phyloP scores from a whole-genome alignment of 2,888 invertebrate genomes.

The Biston stratarius region DNA sequence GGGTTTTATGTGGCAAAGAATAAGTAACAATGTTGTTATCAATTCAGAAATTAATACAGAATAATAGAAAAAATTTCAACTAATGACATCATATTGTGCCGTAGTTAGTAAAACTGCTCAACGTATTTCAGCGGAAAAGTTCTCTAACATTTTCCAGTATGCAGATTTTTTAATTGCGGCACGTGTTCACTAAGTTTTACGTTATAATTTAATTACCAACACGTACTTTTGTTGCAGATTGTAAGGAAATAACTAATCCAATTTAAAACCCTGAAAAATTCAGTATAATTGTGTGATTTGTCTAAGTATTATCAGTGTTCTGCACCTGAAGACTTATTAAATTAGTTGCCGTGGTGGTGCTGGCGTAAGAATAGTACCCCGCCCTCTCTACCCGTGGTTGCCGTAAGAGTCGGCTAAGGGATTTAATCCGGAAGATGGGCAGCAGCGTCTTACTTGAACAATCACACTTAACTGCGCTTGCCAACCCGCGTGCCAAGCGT shows the following conservation, averaged over 20 bases:
- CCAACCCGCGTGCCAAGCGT: no score
- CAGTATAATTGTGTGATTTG: background rate
- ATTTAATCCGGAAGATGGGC: no score
- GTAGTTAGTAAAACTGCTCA: conserved; percentile 11
- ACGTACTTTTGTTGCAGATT: conserved; percentile 10
- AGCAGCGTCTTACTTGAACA: no score
- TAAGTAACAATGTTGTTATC: no score
- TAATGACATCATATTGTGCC: background rate
- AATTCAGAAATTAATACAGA: no score
- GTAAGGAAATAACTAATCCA: background rate
- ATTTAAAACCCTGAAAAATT: background rate
- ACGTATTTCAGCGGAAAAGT: conserved; percentile 8
- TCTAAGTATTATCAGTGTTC: background rate
- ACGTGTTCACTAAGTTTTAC: conserved; percentile 14
- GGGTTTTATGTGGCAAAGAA: no score
- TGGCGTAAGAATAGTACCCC: no score
- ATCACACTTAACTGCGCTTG: no score
- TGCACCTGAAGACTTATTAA: no score
- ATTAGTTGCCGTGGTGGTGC: no score
- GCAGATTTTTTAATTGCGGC: conserved; percentile 22
- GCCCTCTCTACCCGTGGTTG: no score
- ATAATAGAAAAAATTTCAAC: background rate
- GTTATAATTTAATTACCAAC: conserved; percentile 19
- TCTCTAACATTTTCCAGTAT: conserved; percentile 4
- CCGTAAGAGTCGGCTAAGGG: no score